Base-by-base conservation (phyloP, 2,113 vertebrate species). In the Chaetura pelagica region DNA sequence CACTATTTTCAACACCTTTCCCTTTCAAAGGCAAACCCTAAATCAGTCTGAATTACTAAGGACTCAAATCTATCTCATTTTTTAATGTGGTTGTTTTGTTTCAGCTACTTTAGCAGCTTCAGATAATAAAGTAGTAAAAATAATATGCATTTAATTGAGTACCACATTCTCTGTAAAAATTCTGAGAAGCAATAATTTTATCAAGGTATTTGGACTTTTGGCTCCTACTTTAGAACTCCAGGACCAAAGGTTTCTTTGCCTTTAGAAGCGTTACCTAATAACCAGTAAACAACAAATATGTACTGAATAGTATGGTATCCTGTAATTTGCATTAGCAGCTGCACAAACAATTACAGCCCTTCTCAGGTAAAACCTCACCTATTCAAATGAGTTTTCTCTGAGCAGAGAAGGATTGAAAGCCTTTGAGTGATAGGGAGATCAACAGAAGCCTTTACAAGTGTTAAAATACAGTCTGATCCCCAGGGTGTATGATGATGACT, bases 261-360 rank as follows among this genome's bases (percentile, higher is more conserved):
- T 57, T 87, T 49, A 34, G 32, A 84, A 84, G n/a, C 16, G 10
- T 46, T 87, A 15, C 2, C 0, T 19, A 35, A 79, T 34, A 68
- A 77, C 1, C 12, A 7, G 29, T 27, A 69, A 87, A 51, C 30
- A 91, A 69, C 23, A 40, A 6, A 84, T 93, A 14, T 4, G 3
- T 79, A 80, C 29, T 91, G 81, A 91, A 63, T 24, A 32, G 21
- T 54, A 24, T n/a, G 32, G 15, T 85, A 67, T 63, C 72, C 68
- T 78, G 38, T 44, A 77, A 94, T 73, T 69, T 38, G 15, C 22
- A 73, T 80, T 38, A 73, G 58, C 63, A 96, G 59, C 59, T 90
- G 71, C 67, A 84, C 59, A 87, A 93, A 80, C 76, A 87, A 84
- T 80, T 82, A 87, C 54, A 91, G 34, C 15, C 34, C 26, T 94